A percentile compares a stretch with the other conserved stretches of the same genome.
These are phyloP conservation scores for Cariama cristata DNA, from an alignment of 2,113 vertebrate species.

Conservation along the genomic window DNA sequence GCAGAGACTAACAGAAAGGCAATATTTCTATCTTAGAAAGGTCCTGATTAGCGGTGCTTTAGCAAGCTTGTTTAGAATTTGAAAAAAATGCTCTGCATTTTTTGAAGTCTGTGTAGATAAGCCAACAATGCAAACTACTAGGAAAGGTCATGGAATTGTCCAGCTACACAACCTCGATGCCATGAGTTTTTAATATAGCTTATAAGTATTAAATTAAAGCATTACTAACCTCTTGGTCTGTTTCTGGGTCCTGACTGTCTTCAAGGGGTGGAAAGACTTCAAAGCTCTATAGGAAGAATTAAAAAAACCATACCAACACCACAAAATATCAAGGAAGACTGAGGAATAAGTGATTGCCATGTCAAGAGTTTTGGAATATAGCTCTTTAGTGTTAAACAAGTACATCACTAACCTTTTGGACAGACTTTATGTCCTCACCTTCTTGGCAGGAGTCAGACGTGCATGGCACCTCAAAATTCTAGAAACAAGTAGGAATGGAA, in stretches of 20 bases:
- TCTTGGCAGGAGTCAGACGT: neutral
- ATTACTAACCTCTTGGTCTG: slow-evolving; percentile 83
- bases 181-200: neutral
- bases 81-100: neutral
- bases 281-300: slow-evolving; percentile 63
- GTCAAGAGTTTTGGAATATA: neutral
- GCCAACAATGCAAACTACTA: neutral
- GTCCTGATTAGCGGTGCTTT: neutral
- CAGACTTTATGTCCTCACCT: neutral
- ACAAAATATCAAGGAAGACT: neutral
- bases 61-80: neutral
- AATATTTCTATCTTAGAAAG: neutral
- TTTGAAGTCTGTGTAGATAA: neutral
- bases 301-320: neutral
- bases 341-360: neutral
- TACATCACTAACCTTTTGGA: neutral
- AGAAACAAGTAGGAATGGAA: neutral
- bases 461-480: neutral
- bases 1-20: neutral
- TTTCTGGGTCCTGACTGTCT: slow-evolving; percentile 49
- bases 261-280: slow-evolving; percentile 38
- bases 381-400: neutral
- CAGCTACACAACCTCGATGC: neutral
- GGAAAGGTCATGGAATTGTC: neutral
- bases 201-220: neutral